phyloP scores from a whole-genome alignment of 2,797 vertebrate genomes.

The Rousettus madagascariensis region DNA sequence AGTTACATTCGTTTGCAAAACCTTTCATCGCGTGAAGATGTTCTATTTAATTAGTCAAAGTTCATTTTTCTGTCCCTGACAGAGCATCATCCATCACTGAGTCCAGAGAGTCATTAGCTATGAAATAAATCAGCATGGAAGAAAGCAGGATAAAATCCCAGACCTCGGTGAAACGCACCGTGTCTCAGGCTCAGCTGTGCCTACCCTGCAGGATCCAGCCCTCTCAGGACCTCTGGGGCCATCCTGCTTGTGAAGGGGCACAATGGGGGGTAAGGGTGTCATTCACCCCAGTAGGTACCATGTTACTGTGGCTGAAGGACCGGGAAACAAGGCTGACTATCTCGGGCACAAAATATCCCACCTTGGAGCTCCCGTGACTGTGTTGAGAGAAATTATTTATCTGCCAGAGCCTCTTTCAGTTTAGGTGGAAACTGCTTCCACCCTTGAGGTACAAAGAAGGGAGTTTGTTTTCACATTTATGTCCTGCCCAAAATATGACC shows the following conservation, averaged over 20 bases:
- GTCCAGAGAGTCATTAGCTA: conserved; percentile 81
- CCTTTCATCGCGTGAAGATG: conserved; percentile 82
- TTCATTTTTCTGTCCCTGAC: conserved; percentile 79
- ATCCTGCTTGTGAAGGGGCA: not conserved
- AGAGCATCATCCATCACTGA: conserved; percentile 79
- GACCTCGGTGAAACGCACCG: conserved; percentile 52
- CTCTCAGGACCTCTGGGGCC: conserved; percentile 16
- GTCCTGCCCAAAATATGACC: not conserved
- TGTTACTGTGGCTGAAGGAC: not conserved
- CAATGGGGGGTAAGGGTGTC: not conserved
- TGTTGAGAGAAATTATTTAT: conserved; percentile 5
- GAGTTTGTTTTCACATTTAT: not conserved
- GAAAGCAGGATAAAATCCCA: conserved; percentile 66
- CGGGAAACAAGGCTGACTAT: not conserved
- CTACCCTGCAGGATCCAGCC: not conserved
- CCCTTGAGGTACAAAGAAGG: not conserved
- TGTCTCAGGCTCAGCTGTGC: conserved; percentile 24
- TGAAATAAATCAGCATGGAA: conserved; percentile 81
- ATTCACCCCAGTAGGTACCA: not conserved
- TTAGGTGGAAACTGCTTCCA: not conserved
- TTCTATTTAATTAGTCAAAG: conserved; percentile 85
- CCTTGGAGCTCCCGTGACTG: not conserved
- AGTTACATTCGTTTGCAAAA: conserved; percentile 84
- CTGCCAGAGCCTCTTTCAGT: not conserved
- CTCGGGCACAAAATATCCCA: not conserved